A percentile compares a stretch with the other conserved stretches of the same genome.
phyloP scores from a whole-genome alignment of 2,797 vertebrate genomes.

The Rhabdomys pumilio region DNA sequence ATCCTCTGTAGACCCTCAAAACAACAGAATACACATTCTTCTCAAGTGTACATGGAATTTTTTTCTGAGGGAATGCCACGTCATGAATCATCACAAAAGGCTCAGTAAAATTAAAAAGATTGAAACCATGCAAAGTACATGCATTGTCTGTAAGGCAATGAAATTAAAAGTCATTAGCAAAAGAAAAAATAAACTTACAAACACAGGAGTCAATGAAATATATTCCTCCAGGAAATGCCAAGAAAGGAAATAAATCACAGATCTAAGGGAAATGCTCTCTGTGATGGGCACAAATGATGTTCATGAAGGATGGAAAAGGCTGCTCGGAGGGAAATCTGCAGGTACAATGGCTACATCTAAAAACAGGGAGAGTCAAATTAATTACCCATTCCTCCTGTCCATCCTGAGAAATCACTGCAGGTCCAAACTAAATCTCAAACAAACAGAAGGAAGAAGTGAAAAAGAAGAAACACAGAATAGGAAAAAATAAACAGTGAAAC shows the following conservation, averaged over 20 bases:
- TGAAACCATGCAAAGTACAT: neutral
- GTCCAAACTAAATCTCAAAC: neutral
- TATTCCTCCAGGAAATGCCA: neutral
- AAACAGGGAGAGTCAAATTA: neutral
- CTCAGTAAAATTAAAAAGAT: neutral
- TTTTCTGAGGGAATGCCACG: neutral
- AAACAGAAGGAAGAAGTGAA: slow-evolving; percentile 9
- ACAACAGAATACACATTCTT: neutral
- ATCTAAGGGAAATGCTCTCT: neutral
- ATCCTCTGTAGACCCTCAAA: neutral
- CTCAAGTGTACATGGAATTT: neutral
- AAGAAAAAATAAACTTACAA: slow-evolving; percentile 41
- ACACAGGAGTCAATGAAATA: neutral
- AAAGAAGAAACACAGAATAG: neutral
- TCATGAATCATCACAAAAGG: neutral
- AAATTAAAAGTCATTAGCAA: slow-evolving; percentile 31
- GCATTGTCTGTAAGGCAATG: neutral
- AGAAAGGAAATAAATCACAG: neutral
- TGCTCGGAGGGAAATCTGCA: neutral
- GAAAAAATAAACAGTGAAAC: slow-evolving; percentile 3
- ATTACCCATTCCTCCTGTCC: neutral
- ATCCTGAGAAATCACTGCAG: neutral
- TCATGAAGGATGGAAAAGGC: neutral
- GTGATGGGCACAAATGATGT: neutral
- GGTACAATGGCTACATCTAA: neutral